Base-by-base conservation (phyloP, 2,113 vertebrate genomes). In the Ictidomys tridecemlineatus region DNA sequence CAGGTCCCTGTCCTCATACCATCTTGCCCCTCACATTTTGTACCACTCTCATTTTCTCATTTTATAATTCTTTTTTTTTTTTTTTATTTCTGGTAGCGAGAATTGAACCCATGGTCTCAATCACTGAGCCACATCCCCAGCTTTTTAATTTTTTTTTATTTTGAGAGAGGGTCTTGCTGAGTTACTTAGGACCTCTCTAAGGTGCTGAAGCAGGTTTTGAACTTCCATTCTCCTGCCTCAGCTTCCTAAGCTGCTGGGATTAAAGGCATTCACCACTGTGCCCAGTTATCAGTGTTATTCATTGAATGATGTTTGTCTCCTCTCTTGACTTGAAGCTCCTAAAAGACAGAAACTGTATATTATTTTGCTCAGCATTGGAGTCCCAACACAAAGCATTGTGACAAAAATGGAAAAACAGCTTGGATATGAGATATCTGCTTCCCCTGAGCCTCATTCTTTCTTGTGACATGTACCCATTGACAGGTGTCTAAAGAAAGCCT, bases 21-120 rank as follows among this genome's bases (percentile, higher is more conserved):
- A 0, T 20, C 8, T 4, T 28, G 26, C 39, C 92, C 58, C 26
- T 18, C 4, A 30, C 32, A 6, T 13, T 37, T 24, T 22, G 9
- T 1, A 0, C 18, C 80, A 45, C 48, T 45, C 4, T 4, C 45
- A 58, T 58, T 22, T 22, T 58, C 56, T 58, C 20, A 58, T 58
- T 58, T 58, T 20, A 22, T 58, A 58, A 58, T 58, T 58, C 56
- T 58, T 63, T 63, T 63, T 26, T 13, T 51, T 51, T 22, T 61
- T 63, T 28, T 20, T 20, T 20, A 7, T 7, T 1, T 7, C 10
- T 63, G 61, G 61, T 3, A 26, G 8, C 0, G 24, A 24, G 8
- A 9, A 63, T 63, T 63, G 61, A 63, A 63, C 61, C 24, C 22
- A 63, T 8, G 8, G 24, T 26, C 24, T 63, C 9, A 63, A 28